These are phyloP conservation scores for Orgyia antiqua DNA, from an alignment of 2,888 invertebrate genomes.

Conservation along the genomic window DNA sequence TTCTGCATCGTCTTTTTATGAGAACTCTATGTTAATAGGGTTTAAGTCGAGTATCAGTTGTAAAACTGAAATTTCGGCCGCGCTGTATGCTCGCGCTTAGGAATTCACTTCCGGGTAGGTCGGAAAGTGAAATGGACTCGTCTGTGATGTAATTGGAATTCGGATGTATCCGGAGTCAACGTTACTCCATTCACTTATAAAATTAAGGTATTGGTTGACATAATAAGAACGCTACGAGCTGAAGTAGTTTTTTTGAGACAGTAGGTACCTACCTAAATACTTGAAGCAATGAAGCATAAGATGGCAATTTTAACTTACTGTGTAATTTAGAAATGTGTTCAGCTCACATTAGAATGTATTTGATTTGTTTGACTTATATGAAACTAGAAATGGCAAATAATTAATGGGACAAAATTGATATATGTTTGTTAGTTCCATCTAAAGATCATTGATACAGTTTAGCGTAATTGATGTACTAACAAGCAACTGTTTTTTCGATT, in stretches of 20 bases:
- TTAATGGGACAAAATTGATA: too few species aligned
- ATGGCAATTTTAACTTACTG: too few species aligned
- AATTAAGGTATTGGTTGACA: slow-evolving; percentile 69
- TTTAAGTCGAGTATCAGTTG: slow-evolving; percentile 47
- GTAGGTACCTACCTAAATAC: slow-evolving; percentile 28
- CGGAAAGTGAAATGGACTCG: slow-evolving; percentile 78
- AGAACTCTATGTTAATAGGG: slow-evolving; percentile 37
- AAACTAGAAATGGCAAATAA: too few species aligned
- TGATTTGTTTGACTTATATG: too few species aligned
- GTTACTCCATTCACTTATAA: slow-evolving; percentile 74
- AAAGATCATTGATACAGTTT: too few species aligned
- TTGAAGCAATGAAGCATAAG: slow-evolving; percentile 50
- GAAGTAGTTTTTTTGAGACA: slow-evolving; percentile 43
- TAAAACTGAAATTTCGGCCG: slow-evolving; percentile 51
- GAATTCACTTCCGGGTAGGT: slow-evolving; percentile 78
- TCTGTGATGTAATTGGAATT: slow-evolving; percentile 78
- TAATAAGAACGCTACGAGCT: slow-evolving; percentile 49
- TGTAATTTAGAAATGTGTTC: too few species aligned
- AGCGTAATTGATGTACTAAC: too few species aligned
- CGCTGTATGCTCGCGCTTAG: slow-evolving; percentile 74
- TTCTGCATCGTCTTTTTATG: slow-evolving; percentile 34
- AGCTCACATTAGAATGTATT: too few species aligned
- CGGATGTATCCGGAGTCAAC: slow-evolving; percentile 75
- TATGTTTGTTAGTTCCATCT: too few species aligned
- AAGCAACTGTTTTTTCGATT: too few species aligned